Evolutionary conservation across 2,113 vertebrate genomes (phyloP), one percentile per base, ranked within the genome.

Genomic region (Proteles cristata): DNA sequence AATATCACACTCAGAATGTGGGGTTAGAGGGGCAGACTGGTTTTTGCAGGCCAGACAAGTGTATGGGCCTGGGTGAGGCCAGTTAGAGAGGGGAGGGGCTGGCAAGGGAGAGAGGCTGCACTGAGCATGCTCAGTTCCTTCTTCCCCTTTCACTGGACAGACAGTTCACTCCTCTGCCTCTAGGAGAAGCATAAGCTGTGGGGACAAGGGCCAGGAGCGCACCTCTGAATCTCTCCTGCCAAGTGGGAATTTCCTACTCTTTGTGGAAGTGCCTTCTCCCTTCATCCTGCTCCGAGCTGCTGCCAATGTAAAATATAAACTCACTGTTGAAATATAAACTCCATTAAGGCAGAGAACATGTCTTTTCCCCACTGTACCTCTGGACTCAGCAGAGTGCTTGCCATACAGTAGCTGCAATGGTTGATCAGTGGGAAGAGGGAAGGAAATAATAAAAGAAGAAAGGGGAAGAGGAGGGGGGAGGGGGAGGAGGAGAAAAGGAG

Each of bases 251-350:
- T 28, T 26, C 5, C 26, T 65, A 5, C 16, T 79, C 61, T 73
- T 89, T 58, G 6, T 33, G 16, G 55, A 55, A 86, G 28, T 73
- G 33, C 45, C 23, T 74, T 82, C 66, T 77, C 10, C 14, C 26
- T 9, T 48, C 10, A 15, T 11, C n/a, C 58, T 63, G 25, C 28
- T 33, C 28, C 5, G 35, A 65, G 66, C 23, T 63, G 19, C 28
- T 96, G 79, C 69, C 85, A 45, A 95, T 81, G 79, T 92, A 88
- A 97, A 95, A 85, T 76, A 65, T 9, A 80, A 77, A 74, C 16
- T 94, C 73, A 71, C 50, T 65, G 16, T 31, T 39, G 53, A 93
- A 88, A 33, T 65, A 39, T 23, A 81, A 68, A 73, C 43, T 83
- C 16, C 31, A 48, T 66, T 28, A 53, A 80, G 63, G 11, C 28